Conservation (phyloP, 1,140 invertebrate species). For the Zaprionus vittiger region DNA sequence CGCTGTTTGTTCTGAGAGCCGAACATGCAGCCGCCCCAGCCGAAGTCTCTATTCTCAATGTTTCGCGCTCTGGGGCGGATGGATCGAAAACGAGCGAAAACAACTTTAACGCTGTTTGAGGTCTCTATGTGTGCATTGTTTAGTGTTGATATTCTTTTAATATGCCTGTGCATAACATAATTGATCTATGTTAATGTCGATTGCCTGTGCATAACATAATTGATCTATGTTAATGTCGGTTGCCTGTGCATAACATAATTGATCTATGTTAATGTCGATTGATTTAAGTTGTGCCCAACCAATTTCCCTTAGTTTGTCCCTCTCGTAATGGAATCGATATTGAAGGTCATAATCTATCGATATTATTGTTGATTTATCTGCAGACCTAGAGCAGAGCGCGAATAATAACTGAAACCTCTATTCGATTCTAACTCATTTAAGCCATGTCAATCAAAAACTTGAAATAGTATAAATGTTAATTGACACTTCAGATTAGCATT, state of each 20-base stretch:
- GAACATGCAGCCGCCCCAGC: no score
- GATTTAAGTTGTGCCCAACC: no score
- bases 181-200: no score
- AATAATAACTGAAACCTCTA: background rate
- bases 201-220: background rate
- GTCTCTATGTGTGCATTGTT: no score
- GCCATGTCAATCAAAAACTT: background rate
- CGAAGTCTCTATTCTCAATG: no score
- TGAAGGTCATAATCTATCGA: background rate
- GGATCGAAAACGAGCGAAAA: no score
- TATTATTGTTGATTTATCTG: background rate
- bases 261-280: no score
- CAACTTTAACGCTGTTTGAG: no score
- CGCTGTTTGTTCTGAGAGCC: no score
- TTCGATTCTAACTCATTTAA: background rate
- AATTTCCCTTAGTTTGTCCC: no score
- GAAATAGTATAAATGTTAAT: background rate
- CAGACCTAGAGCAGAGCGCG: background rate
- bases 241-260: background rate
- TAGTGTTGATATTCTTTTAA: background rate
- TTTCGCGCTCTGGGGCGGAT: no score
- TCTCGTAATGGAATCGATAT: background rate
- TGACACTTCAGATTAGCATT: background rate
- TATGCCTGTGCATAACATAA: background rate
- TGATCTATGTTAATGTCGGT: no score